These are phyloP conservation scores for Hirundo rustica DNA, from an alignment of 2,797 vertebrate genomes.

Conservation along the genomic window DNA sequence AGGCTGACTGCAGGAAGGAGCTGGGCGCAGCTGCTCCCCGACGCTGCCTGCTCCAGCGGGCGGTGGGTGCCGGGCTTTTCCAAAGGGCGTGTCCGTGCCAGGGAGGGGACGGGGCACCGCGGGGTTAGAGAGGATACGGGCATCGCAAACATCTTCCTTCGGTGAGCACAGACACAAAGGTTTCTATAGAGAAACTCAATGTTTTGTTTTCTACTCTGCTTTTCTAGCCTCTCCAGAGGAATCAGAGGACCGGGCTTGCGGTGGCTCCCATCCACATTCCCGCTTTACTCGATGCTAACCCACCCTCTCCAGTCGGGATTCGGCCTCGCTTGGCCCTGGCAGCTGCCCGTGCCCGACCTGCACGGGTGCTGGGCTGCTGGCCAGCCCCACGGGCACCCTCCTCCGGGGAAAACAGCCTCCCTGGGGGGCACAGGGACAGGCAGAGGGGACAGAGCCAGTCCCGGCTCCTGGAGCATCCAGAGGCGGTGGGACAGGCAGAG, in stretches of 20 bases:
- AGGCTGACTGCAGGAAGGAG: background rate
- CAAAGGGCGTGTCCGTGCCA: background rate
- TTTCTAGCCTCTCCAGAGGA: background rate
- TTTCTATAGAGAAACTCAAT: background rate
- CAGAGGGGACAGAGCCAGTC: background rate
- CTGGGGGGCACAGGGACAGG: background rate
- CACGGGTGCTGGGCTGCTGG: accelerated
- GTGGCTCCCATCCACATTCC: background rate
- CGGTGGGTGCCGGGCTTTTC: background rate
- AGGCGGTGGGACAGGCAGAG: background rate
- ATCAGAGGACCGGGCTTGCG: background rate
- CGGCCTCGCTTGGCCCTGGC: background rate
- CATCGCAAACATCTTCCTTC: background rate
- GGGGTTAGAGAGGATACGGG: background rate
- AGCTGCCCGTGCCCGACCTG: background rate
- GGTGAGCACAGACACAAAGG: background rate
- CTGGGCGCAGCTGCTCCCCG: background rate
- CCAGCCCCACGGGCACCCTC: background rate
- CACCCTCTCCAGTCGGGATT: background rate
- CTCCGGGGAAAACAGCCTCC: background rate
- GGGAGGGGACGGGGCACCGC: background rate
- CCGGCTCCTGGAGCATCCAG: background rate
- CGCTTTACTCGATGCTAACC: background rate
- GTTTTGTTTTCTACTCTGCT: background rate
- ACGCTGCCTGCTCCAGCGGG: accelerated